These are phyloP conservation scores for Helogale parvula DNA, from an alignment of 2,113 vertebrate genomes.

Conservation along the genomic window DNA sequence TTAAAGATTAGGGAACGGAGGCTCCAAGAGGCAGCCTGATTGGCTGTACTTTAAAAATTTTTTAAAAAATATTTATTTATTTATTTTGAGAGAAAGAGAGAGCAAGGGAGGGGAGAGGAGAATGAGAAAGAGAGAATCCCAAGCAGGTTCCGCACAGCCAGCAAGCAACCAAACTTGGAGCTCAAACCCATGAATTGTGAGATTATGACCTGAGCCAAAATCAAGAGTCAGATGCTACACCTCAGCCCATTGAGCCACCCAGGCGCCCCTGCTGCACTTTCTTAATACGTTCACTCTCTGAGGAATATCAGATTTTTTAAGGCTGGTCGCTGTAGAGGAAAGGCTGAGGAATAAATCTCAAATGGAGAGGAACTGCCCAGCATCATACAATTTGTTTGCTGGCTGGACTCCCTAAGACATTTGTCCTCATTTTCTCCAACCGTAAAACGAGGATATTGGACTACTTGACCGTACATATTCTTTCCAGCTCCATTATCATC, in stretches of 20 bases:
- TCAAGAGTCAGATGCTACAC: too few species aligned
- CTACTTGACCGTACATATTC: background rate
- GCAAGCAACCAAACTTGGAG: too few species aligned
- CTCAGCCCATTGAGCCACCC: too few species aligned
- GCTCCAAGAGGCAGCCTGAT: background rate
- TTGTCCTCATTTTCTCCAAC: background rate
- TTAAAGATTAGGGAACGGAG: background rate
- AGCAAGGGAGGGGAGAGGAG: too few species aligned
- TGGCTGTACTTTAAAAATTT: background rate
- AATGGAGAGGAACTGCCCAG: background rate
- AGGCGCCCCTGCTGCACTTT: background rate
- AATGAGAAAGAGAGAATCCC: too few species aligned
- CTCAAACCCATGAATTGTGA: too few species aligned
- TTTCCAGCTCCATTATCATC: background rate
- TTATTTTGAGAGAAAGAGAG: too few species aligned
- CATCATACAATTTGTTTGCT: background rate
- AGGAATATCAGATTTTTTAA: background rate
- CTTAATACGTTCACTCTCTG: background rate
- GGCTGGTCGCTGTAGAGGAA: background rate
- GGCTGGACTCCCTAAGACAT: background rate
- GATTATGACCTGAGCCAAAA: too few species aligned
- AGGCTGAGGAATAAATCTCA: background rate
- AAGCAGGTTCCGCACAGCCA: too few species aligned
- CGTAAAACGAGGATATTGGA: background rate
- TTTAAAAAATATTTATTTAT: too few species aligned